phyloP scores from a whole-genome alignment of 2,888 invertebrate species.

The Kryphioiulus occultus region DNA sequence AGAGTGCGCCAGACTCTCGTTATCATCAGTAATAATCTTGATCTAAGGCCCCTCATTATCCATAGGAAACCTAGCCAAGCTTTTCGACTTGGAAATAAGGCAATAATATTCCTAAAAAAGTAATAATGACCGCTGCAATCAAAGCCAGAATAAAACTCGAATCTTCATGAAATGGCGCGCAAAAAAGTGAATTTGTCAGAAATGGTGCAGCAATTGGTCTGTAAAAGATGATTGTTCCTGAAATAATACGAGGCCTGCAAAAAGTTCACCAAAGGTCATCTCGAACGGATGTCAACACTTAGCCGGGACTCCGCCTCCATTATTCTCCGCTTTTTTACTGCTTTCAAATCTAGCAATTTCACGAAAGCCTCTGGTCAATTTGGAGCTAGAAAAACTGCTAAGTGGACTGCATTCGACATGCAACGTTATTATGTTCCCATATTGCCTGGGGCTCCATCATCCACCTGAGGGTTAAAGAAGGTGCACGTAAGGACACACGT shows the following conservation, averaged over 20 bases:
- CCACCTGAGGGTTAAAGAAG: constrained; percentile 19
- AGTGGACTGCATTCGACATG: constrained; percentile 29
- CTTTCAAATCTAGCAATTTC: constrained; percentile 25
- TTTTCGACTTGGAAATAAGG: constrained; percentile 12
- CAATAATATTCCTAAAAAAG: not conserved
- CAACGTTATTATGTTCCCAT: constrained; percentile 26
- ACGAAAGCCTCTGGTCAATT: constrained; percentile 35
- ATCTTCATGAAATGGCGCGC: not conserved
- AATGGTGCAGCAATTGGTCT: constrained; percentile 12
- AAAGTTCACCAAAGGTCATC: constrained; percentile 25
- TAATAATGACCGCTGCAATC: not conserved
- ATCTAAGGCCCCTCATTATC: constrained; percentile 11
- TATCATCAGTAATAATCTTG: not conserved
- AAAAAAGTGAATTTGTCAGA: not conserved
- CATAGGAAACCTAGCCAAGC: not conserved
- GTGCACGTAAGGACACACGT: not conserved
- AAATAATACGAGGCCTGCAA: constrained; percentile 12
- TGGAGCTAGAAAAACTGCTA: constrained; percentile 31
- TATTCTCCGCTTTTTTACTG: not conserved
- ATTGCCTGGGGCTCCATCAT: constrained; percentile 3
- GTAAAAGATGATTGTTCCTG: constrained; percentile 30
- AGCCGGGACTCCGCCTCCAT: not conserved
- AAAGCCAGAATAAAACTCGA: constrained; percentile 2
- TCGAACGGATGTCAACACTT: constrained; percentile 21
- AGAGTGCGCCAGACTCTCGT: not conserved